A percentile compares a stretch with the other conserved stretches of the same genome.
phyloP scores from a whole-genome alignment of 2,797 vertebrate species.

The Ctenopoma multispine region DNA sequence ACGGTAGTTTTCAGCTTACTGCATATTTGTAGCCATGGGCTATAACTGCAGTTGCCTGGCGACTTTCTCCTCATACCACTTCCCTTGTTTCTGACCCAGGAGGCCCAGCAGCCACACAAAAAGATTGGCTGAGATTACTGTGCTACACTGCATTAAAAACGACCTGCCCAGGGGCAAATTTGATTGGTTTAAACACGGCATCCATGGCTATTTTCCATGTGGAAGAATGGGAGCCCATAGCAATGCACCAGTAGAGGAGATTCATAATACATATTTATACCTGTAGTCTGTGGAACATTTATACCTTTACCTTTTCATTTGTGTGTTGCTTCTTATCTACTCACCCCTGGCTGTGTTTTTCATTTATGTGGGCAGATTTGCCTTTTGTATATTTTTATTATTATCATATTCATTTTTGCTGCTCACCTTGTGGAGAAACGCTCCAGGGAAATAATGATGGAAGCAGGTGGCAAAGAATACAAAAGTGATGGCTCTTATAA shows the following conservation, averaged over 20 bases:
- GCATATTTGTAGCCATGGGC: slow-evolving; percentile 83
- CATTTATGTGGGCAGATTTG: slow-evolving; percentile 74
- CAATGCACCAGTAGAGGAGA: slow-evolving; percentile 58
- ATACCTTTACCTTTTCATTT: slow-evolving; percentile 81
- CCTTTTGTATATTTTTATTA: slow-evolving; percentile 67
- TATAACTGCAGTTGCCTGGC: slow-evolving; percentile 70
- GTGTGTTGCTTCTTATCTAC: slow-evolving; percentile 78
- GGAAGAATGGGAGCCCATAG: slow-evolving; percentile 72
- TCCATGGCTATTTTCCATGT: slow-evolving; percentile 78
- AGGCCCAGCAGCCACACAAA: slow-evolving; percentile 79
- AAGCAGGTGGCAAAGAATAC: slow-evolving; percentile 53
- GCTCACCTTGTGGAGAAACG: slow-evolving; percentile 61
- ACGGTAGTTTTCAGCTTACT: slow-evolving; percentile 67
- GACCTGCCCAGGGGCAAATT: slow-evolving; percentile 87
- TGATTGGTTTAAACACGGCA: slow-evolving; percentile 88
- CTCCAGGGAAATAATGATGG: slow-evolving; percentile 61
- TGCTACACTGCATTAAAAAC: slow-evolving; percentile 80
- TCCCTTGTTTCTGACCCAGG: slow-evolving; percentile 73
- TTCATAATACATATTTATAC: slow-evolving; percentile 84
- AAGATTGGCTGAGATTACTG: slow-evolving; percentile 87
- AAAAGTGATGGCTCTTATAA: slow-evolving; percentile 30
- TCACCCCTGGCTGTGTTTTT: slow-evolving; percentile 78
- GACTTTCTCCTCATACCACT: slow-evolving; percentile 72
- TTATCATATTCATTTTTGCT: slow-evolving; percentile 71
- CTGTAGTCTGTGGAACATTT: slow-evolving; percentile 71